Conservation (phyloP, 2,888 invertebrate genomes). For the Archips xylosteana region DNA sequence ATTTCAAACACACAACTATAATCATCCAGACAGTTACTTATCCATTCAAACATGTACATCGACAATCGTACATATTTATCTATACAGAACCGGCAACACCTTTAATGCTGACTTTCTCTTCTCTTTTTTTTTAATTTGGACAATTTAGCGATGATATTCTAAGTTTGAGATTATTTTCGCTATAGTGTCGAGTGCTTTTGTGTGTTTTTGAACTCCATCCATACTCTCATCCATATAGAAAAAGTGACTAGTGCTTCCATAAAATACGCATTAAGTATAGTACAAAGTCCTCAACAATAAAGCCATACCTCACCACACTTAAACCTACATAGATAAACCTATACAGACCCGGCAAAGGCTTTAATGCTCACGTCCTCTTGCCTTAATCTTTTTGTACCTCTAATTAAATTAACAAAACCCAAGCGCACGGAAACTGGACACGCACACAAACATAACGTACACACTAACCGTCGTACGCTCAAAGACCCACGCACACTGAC, state of each 20-base stretch:
- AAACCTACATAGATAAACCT: neutral
- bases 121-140: no score
- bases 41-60: no score
- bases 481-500: slow-evolving; percentile 55
- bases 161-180: no score
- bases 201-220: no score
- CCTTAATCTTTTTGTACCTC: slow-evolving; percentile 85
- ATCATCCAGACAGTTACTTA: no score
- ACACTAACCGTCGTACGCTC: slow-evolving; percentile 46
- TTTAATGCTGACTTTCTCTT: no score
- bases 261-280: neutral
- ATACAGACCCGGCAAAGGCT: slow-evolving; percentile 67
- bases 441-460: slow-evolving; percentile 61
- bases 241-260: neutral
- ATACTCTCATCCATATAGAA: neutral
- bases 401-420: slow-evolving; percentile 86
- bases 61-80: no score
- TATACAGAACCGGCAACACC: no score
- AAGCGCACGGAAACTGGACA: slow-evolving; percentile 83
- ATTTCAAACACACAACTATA: no score
- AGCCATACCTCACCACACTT: slow-evolving; percentile 1
- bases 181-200: no score
- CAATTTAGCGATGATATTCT: no score
- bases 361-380: slow-evolving; percentile 79
- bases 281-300: neutral